A percentile compares a stretch with the other conserved stretches of the same genome.
Evolutionary conservation across 1,140 invertebrate genomes (phyloP).

Genomic region (Ceratosolen solmsi): DNA sequence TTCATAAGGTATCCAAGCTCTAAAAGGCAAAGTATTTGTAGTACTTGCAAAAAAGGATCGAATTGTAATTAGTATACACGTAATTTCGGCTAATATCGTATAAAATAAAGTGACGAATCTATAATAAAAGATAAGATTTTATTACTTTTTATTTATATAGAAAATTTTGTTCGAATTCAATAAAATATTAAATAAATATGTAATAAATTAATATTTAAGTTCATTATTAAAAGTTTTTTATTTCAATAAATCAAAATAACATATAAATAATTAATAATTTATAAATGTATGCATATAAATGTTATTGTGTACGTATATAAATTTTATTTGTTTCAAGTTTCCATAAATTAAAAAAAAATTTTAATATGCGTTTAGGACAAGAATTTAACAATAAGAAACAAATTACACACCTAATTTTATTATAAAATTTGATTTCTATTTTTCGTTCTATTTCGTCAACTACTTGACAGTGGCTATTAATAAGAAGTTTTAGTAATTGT

Average conservation of each 20-base stretch:
- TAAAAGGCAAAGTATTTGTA: conserved; percentile 54
- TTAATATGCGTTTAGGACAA: too few species aligned
- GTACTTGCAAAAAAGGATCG: conserved; percentile 54
- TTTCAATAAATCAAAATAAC: too few species aligned
- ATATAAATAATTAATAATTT: too few species aligned
- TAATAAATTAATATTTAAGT: neutral
- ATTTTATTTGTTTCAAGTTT: too few species aligned
- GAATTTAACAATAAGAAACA: too few species aligned
- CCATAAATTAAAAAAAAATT: too few species aligned
- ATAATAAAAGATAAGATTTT: neutral
- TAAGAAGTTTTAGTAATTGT: conserved; percentile 46
- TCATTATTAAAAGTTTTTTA: too few species aligned
- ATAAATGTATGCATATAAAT: too few species aligned
- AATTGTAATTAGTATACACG: conserved; percentile 53
- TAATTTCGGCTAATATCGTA: conserved; percentile 54
- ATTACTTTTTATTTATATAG: neutral
- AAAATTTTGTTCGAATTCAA: too few species aligned
- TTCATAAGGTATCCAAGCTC: conserved; percentile 57
- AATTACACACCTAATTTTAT: conserved; percentile 18
- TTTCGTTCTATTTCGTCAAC: conserved; percentile 20
- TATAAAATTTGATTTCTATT: conserved; percentile 29
- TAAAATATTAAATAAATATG: neutral
- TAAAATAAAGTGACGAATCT: conserved; percentile 54
- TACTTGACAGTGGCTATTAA: conserved; percentile 41
- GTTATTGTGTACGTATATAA: too few species aligned